phyloP scores from a whole-genome alignment of 2,888 invertebrate genomes.

The Sminthurides aquaticus region DNA sequence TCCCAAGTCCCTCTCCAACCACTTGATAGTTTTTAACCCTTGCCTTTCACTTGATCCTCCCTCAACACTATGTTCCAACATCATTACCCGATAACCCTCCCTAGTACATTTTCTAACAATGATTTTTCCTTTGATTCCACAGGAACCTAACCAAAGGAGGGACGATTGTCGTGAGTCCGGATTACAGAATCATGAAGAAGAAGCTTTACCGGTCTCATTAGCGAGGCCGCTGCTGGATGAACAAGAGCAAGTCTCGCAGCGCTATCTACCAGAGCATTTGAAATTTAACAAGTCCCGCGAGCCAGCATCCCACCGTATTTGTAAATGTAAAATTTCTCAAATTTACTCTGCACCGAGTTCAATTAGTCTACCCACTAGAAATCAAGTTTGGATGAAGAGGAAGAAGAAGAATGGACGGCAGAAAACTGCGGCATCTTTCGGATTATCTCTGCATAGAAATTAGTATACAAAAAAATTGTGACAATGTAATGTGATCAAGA shows the following conservation, averaged over 20 bases:
- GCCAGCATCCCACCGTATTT: background rate
- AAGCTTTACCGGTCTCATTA: constrained; percentile 76
- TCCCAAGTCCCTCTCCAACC: no score
- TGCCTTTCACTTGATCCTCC: no score
- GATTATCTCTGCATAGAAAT: background rate
- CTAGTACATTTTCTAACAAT: no score
- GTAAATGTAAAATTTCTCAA: background rate
- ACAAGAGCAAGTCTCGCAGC: no score
- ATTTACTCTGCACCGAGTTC: background rate
- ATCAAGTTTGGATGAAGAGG: background rate
- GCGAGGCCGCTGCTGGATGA: constrained; percentile 25
- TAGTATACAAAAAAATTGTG: background rate
- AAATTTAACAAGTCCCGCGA: no score
- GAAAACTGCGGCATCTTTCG: background rate
- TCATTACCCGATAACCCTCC: no score
- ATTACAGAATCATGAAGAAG: constrained; percentile 82
- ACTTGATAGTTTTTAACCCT: no score
- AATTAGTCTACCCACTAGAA: background rate
- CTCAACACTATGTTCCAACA: no score
- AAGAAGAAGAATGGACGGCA: background rate
- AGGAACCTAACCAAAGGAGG: constrained; percentile 79
- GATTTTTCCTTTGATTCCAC: no score
- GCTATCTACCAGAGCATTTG: no score
- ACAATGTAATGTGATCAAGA: background rate
- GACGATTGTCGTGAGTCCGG: constrained; percentile 80